Conservation (phyloP, 2,113 vertebrate genomes). For the Phycodurus eques region DNA sequence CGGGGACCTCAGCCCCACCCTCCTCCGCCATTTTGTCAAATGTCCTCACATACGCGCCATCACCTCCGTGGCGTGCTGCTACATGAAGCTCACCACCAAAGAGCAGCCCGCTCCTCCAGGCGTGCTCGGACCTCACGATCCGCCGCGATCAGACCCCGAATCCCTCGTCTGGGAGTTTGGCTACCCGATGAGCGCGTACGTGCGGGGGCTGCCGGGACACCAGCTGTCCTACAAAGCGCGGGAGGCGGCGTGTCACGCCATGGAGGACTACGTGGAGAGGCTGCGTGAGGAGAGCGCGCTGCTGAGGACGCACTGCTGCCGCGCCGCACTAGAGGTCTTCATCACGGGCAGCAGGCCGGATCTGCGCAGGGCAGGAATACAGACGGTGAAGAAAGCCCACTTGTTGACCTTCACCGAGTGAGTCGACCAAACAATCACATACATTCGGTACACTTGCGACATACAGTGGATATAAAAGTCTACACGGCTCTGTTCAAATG, state of each 20-base stretch:
- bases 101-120: conserved; percentile 56
- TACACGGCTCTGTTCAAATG: too few relatives aligned
- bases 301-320: conserved; percentile 82
- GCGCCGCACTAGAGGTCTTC: conserved; percentile 81
- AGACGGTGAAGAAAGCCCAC: conserved; percentile 81
- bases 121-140: conserved; percentile 18
- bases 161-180: conserved; percentile 43
- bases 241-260: conserved; percentile 87
- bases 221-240: conserved; percentile 84
- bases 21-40: conserved; percentile 81
- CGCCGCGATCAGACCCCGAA: background rate
- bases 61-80: conserved; percentile 87
- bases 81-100: conserved; percentile 87
- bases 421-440: conserved; percentile 41
- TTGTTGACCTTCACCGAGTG: conserved; percentile 81
- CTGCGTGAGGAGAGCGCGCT: conserved; percentile 57
- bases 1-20: conserved; percentile 85
- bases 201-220: conserved; percentile 70
- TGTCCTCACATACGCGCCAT: conserved; percentile 78
- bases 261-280: conserved; percentile 79
- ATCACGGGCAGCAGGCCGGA: conserved; percentile 70
- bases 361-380: conserved; percentile 78
- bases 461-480: too few relatives aligned
- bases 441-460: too few relatives aligned
- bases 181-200: conserved; percentile 85